Evolutionary conservation across 2,113 vertebrate species (phyloP).

Genomic region (Ictalurus furcatus): DNA sequence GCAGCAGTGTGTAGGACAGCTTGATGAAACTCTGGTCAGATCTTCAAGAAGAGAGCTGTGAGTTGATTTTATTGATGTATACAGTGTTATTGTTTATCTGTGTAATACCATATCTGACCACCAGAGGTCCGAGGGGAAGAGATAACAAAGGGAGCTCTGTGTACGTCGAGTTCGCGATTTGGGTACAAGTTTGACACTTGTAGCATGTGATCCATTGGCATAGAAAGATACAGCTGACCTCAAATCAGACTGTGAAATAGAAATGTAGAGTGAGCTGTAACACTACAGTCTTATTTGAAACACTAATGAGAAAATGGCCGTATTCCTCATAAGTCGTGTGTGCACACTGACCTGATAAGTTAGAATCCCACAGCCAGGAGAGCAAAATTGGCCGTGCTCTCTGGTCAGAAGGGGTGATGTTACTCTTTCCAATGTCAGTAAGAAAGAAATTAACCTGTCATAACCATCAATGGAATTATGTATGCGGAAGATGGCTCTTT

Average conservation of each 20-base stretch:
- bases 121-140: background rate
- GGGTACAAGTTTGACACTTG: background rate
- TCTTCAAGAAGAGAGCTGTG: background rate
- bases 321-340: background rate
- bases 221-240: background rate
- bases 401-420: background rate
- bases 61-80: background rate
- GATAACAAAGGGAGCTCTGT: background rate
- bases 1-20: background rate
- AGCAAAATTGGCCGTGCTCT: background rate
- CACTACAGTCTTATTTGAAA: constrained; percentile 33
- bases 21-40: constrained; percentile 19
- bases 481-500: background rate
- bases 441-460: background rate
- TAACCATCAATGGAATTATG: too few species aligned
- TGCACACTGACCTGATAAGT: background rate
- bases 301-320: background rate
- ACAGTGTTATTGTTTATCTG: background rate
- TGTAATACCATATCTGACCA: background rate
- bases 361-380: background rate
- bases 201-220: background rate
- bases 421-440: background rate
- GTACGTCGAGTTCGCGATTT: background rate
- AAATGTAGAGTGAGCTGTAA: background rate
- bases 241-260: background rate